Conservation (phyloP, 1,140 invertebrate species). For the Ips typographus region DNA sequence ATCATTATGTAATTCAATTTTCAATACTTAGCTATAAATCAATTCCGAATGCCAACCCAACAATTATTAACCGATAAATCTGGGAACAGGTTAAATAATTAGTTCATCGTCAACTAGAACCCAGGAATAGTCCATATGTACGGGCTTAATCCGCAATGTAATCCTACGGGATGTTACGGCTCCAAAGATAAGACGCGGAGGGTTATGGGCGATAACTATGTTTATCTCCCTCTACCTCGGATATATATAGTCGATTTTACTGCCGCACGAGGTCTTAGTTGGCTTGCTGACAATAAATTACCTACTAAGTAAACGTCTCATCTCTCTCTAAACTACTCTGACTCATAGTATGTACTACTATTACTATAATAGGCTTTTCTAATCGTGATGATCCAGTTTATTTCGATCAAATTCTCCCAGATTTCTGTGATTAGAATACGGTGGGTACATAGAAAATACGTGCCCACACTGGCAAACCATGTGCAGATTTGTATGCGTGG, state of each 20-base stretch:
- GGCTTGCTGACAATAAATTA: constrained; percentile 26
- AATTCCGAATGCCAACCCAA: too few species aligned
- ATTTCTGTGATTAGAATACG: too few species aligned
- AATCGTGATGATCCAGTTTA: constrained; percentile 4
- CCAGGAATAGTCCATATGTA: constrained; percentile 28
- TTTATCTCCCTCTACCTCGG: constrained; percentile 11
- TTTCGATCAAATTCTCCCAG: background rate
- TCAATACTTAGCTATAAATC: too few species aligned
- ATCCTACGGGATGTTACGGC: constrained; percentile 20
- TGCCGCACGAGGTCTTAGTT: constrained; percentile 24
- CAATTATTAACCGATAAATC: too few species aligned
- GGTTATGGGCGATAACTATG: constrained; percentile 30
- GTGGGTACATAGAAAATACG: too few species aligned
- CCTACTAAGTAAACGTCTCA: constrained; percentile 12
- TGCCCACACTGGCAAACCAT: too few species aligned
- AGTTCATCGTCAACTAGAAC: constrained; percentile 8
- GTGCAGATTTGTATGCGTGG: too few species aligned
- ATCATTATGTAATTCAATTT: too few species aligned
- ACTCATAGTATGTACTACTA: background rate
- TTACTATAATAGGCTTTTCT: constrained; percentile 1
- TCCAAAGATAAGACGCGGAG: constrained; percentile 21
- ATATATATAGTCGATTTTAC: constrained; percentile 27
- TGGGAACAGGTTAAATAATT: constrained; percentile 14
- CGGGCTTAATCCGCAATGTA: constrained; percentile 30
- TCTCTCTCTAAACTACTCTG: constrained; percentile 14